phyloP scores from a whole-genome alignment of 1,140 invertebrate species.

The Temnothorax nylanderi region DNA sequence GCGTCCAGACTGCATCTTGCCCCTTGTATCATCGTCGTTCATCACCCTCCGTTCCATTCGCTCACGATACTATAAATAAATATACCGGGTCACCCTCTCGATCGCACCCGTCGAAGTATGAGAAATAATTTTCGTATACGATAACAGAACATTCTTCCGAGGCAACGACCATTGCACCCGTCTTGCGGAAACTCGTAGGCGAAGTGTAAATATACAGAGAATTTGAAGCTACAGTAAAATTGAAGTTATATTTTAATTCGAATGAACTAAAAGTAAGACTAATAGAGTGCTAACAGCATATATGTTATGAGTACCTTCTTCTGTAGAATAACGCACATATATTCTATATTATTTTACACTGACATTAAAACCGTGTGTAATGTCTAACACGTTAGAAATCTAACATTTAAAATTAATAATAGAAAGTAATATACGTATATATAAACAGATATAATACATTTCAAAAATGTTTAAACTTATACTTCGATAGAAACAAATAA shows the following conservation, averaged over 20 bases:
- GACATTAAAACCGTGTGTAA: background rate
- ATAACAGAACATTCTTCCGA: constrained; percentile 7
- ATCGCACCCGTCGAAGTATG: constrained; percentile 33
- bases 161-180: no score
- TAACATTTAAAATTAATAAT: background rate
- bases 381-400: background rate
- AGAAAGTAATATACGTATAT: background rate
- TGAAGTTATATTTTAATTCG: background rate
- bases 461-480: background rate
- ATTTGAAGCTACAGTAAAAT: background rate
- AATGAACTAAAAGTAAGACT: background rate
- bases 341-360: background rate
- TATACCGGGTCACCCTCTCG: constrained; percentile 68
- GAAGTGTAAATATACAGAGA: background rate
- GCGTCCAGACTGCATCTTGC: constrained; percentile 69
- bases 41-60: constrained; percentile 65
- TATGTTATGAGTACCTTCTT: background rate
- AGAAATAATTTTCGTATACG: constrained; percentile 29
- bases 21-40: constrained; percentile 70
- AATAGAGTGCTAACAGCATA: background rate
- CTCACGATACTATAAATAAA: constrained; percentile 58
- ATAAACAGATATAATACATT: background rate
- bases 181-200: background rate
- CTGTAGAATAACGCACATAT: background rate
- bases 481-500: background rate